Evolutionary conservation across 2,888 invertebrate genomes (phyloP), one percentile per base, ranked within the genome.

Genomic region (Meiosimyza platycephala): DNA sequence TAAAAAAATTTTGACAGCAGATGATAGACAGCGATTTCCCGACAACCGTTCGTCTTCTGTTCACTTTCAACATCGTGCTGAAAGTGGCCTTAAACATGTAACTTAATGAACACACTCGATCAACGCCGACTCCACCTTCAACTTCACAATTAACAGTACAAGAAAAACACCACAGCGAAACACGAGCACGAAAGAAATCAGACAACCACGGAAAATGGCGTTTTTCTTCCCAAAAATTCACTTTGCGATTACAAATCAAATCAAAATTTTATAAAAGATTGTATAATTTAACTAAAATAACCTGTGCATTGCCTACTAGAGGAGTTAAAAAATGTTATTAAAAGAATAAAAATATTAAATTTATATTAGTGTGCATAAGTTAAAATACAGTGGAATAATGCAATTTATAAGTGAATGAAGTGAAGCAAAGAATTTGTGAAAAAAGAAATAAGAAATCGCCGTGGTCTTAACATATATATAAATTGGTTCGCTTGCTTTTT

Each of bases 221-320:
- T 80, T 81, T 79, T 79, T 79, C 79, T 40, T 28, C 77, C 76
- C 75, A 76, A 78, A 75, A 78, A 72, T 74, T 78, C 75, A 76
- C 71, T 76, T 75, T 75, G 59, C 70, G 51, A 77, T 72, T 67
- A 59, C 63, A 79, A 76, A 79, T 78, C 78, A 76, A 79, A 75
- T 74, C 75, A 54, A 74, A 73, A 66, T 72, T 68, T 47, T 47
- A 72, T 18, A 68, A 74, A 73, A 76, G 75, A 50, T 52, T 57
- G 18, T 12, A 16, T 22, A 57, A 16, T 18, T 57, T 57, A 15
- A 13, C 16, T 16, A 57, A 18, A 13, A 57, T 57, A 22, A 18
- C 2, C n/a, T 54, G 52, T 54, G 12, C 54, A 54, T 54, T 54
- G 16, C 40, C 40, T 40, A 9, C 0, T 40, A 40, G 9, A 40